Conservation (phyloP, 2,888 invertebrate species). For the Phanerotoma sp. region DNA sequence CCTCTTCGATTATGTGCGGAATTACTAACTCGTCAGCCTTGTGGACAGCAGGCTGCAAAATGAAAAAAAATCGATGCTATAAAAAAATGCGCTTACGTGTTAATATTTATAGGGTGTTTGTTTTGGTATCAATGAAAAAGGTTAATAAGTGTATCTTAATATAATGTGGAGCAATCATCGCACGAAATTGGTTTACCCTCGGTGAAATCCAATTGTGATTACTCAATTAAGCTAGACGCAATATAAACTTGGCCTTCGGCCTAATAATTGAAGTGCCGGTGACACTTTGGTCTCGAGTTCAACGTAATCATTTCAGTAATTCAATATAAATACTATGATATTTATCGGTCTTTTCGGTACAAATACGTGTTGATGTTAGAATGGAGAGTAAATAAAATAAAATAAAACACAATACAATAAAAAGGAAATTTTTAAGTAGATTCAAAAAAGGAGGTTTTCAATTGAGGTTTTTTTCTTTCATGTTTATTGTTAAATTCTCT, state of each 20-base stretch:
- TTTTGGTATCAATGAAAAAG: too few relatives aligned
- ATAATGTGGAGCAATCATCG: conserved; percentile 15
- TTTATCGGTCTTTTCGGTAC: not conserved
- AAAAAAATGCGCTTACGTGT: too few relatives aligned
- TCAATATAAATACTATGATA: not conserved
- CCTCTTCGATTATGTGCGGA: conserved; percentile 14
- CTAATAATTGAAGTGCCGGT: not conserved
- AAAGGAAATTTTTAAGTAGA: too few relatives aligned
- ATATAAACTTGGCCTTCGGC: not conserved
- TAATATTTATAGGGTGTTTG: too few relatives aligned
- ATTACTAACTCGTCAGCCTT: conserved; percentile 42
- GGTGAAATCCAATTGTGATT: conserved; percentile 4
- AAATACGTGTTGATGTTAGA: too few relatives aligned
- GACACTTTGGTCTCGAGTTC: not conserved
- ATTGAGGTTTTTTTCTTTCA: too few relatives aligned
- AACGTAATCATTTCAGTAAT: not conserved
- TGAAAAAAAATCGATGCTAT: conserved; percentile 17
- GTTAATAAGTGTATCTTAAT: not conserved
- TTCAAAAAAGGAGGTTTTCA: too few relatives aligned
- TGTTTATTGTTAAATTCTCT: too few relatives aligned
- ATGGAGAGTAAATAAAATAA: too few relatives aligned
- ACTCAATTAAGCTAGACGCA: not conserved
- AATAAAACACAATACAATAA: too few relatives aligned
- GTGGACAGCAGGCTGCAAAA: conserved; percentile 49
- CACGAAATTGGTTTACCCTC: conserved; percentile 12